These are phyloP conservation scores for Chloropsis cyanopogon DNA, from an alignment of 2,113 vertebrate species.

Conservation along the genomic window DNA sequence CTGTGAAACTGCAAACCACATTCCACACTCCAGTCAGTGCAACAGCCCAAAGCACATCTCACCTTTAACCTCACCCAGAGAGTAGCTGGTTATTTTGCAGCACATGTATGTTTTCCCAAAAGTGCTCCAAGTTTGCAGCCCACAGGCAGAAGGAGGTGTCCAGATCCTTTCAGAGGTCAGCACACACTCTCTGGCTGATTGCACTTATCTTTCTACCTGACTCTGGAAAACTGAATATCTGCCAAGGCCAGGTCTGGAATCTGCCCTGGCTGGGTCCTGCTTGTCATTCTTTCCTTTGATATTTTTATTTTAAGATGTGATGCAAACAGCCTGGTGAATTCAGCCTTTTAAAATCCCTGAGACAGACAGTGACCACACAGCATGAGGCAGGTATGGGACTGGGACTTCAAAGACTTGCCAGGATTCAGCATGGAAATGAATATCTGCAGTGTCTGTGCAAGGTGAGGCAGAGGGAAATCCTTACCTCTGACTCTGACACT, in stretches of 20 bases:
- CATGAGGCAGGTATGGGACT: background rate
- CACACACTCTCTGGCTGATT: background rate
- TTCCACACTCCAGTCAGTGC: background rate
- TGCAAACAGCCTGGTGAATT: background rate
- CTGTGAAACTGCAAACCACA: background rate
- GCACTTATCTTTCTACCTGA: background rate
- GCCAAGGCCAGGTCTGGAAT: background rate
- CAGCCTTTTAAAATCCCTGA: background rate
- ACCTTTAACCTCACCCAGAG: background rate
- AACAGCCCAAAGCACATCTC: background rate
- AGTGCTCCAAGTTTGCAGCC: background rate
- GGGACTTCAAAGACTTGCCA: background rate
- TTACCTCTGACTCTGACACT: conserved; percentile 91
- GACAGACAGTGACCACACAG: background rate
- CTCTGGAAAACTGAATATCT: background rate
- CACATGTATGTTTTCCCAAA: background rate
- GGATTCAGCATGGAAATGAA: background rate
- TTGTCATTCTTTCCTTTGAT: background rate
- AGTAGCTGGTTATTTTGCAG: background rate
- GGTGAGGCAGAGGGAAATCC: background rate
- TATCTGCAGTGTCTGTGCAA: background rate
- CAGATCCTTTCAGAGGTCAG: background rate
- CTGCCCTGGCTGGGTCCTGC: background rate
- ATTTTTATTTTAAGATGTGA: background rate
- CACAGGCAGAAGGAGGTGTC: background rate